Evolutionary conservation across 2,888 invertebrate genomes (phyloP), one percentile per base, ranked within the genome.

Genomic region (Tetheella fluctuosa): DNA sequence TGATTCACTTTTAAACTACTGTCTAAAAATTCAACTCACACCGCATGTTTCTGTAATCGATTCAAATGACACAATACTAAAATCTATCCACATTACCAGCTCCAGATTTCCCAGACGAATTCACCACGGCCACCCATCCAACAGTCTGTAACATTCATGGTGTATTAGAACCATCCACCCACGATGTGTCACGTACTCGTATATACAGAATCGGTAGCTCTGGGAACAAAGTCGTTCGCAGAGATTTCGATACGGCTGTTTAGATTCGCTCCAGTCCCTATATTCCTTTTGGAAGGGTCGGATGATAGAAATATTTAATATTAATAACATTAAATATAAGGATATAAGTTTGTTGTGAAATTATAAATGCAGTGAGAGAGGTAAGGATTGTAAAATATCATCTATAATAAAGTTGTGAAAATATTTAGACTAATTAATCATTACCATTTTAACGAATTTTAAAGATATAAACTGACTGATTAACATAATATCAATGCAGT

Each of bases 201-300:
- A n/a, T n/a, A n/a, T n/a, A n/a, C n/a, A 42, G 42, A 2, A 48
- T 34, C 6, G 48, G 48, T 20, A 10, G 17, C 48, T 48, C 48
- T 91, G 92, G 88, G 92, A 92, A 92, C 82, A 64, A 62, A 64
- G 64, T 59, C 59, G 81, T 89, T 90, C 90, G 83, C 91, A 89
- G 81, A 81, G 65, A 62, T 77, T 89, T 85, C 60, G 89, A 64
- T 68, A 85, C 74, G 85, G 77, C 25, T 55, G 48, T 70, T 86
- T 81, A 65, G 88, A 68, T 67, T 80, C 84, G 85, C 86, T 76
- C 34, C 52, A 48, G 58, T 20, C 48, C 2, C n/a, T 20, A n/a
- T 48, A 10, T 10, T 1, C 6, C n/a, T n/a, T 48, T n/a, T 39
- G 6, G 20, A 20, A 48, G 48, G 48, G 48, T 48, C 48, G 48